Evolutionary conservation across 2,113 vertebrate species (phyloP).

Genomic region (Zapornia atra): DNA sequence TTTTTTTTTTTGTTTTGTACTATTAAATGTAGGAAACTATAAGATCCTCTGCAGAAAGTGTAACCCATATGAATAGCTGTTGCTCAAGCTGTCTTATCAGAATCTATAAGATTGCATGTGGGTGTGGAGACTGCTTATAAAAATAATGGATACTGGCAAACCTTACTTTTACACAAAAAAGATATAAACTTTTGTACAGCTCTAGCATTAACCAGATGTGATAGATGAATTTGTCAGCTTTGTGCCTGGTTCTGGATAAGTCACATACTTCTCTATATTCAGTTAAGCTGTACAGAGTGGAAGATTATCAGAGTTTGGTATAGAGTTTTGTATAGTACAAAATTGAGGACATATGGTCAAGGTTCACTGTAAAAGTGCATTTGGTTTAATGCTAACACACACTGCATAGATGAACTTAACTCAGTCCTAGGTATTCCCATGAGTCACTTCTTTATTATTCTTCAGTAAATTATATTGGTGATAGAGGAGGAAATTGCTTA

Average conservation of each 20-base stretch:
- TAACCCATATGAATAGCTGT: background rate
- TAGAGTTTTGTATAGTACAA: background rate
- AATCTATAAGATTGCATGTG: background rate
- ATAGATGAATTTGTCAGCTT: background rate
- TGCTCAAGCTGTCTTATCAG: background rate
- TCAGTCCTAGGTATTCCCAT: background rate
- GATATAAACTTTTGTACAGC: background rate
- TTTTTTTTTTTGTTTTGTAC: background rate
- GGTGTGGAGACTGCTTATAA: background rate
- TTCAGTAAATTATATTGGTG: constrained; percentile 31
- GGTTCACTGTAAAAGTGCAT: background rate
- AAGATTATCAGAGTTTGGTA: background rate
- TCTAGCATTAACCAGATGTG: background rate
- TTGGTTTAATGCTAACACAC: background rate
- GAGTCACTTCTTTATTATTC: constrained; percentile 31
- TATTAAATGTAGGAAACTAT: background rate
- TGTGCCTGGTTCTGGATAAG: background rate
- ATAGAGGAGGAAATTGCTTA: constrained; percentile 2
- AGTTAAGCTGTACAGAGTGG: background rate
- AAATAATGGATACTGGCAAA: background rate
- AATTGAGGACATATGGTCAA: background rate
- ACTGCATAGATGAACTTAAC: background rate
- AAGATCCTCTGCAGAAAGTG: background rate
- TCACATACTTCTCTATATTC: background rate
- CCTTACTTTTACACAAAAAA: background rate